Evolutionary conservation across 23 tunicate genomes (phyloP), one percentile per base, ranked within the genome.

Genomic region (Styela clava): DNA sequence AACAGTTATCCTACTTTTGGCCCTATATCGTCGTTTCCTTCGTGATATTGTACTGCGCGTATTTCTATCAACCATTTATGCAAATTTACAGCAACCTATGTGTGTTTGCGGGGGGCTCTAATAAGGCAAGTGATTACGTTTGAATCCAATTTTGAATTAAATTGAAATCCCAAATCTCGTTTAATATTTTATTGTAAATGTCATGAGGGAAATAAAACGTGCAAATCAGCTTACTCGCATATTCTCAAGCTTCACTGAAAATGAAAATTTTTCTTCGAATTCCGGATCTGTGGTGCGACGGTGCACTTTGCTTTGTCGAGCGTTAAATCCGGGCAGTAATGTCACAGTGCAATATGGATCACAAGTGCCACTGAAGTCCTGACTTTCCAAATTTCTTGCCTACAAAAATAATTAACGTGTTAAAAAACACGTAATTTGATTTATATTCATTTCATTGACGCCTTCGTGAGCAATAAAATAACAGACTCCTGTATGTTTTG

Each of bases 341-440:
- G 70, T 61, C 34, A 87, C 86, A 19, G 91, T 69, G 35, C 81
- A 83, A 52, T 87, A 87, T 19, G 91, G 91, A 64, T 87, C 79
- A 1, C 64, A 32, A 0, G 84, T 77, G 0, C 79, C 83, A 31
- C 86, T 74, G 68, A 69, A 69, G 16, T 64, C 91, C 62, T 78
- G 83, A 21, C 62, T 62, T 35, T 67, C 69, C 1, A 87, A 72
- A 67, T 82, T 87, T 16, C 83, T 61, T 20, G 91, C 91, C 91
- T 87, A 23, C 0, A 62, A 44, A 24, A 79, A 12, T 44, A 44
- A 44, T n/a, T n/a, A n/a, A n/a, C n/a, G n/a, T 9, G 25, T 19
- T 31, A 16, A 62, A 74, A 18, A 9, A 16, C 12, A 30, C 16
- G 27, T 27, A 74, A 22, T 26, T 30, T 22, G 79, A 16, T 26